These are phyloP conservation scores for Seira ritae DNA, from an alignment of 2,888 invertebrate genomes.

Conservation along the genomic window DNA sequence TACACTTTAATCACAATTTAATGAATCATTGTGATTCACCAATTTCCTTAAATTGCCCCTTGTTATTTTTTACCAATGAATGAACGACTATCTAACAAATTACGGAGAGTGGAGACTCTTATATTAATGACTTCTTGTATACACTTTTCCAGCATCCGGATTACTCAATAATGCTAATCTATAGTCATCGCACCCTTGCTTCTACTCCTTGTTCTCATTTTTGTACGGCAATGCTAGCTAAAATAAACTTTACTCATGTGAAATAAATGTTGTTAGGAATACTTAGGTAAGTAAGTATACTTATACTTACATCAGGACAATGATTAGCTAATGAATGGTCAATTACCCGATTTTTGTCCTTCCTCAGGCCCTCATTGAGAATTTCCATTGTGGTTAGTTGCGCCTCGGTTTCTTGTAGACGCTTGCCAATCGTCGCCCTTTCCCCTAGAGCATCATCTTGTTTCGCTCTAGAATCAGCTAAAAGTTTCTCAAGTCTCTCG, in stretches of 20 bases:
- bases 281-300: too few relatives aligned
- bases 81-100: neutral
- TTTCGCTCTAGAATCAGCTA: conserved; percentile 81
- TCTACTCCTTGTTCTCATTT: neutral
- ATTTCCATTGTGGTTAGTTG: conserved; percentile 86
- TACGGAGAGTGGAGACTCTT: neutral
- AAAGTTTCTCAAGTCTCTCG: conserved; percentile 82
- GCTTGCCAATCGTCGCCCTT: conserved; percentile 83
- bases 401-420: conserved; percentile 86
- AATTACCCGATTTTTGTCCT: conserved; percentile 86
- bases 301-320: too few relatives aligned
- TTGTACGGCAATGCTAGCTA: neutral
- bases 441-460: conserved; percentile 86
- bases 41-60: too few relatives aligned
- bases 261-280: too few relatives aligned
- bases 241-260: neutral
- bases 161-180: neutral
- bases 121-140: neutral
- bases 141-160: neutral
- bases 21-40: too few relatives aligned
- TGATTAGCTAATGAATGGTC: conserved; percentile 60
- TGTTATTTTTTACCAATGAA: conserved; percentile 13
- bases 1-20: too few relatives aligned
- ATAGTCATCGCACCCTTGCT: neutral
- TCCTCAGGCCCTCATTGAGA: conserved; percentile 83